These are phyloP conservation scores for Peromyscus attwateri DNA, from an alignment of 2,797 vertebrate genomes.

Conservation along the genomic window DNA sequence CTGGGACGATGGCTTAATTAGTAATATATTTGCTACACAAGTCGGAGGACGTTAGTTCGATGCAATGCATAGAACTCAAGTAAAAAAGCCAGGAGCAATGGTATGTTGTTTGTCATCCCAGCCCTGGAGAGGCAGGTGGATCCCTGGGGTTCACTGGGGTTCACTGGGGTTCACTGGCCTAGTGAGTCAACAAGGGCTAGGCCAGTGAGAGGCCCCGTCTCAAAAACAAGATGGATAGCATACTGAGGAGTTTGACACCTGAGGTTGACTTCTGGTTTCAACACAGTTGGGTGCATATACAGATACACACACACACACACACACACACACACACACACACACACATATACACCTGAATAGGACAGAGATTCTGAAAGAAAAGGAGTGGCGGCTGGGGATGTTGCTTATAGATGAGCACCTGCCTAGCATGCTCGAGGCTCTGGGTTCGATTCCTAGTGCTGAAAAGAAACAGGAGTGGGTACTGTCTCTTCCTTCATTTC, in stretches of 20 bases:
- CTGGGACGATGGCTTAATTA: neutral
- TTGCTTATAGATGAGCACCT: neutral
- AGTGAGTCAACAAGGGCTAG: neutral
- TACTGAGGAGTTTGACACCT: neutral
- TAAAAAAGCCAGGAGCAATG: neutral
- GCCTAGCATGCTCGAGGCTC: neutral
- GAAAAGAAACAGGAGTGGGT: neutral
- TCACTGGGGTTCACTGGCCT: neutral
- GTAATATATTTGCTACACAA: neutral
- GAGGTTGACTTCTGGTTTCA: neutral
- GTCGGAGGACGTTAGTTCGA: neutral
- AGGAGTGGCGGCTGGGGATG: neutral
- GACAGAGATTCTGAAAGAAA: conserved; percentile 5
- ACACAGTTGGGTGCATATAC: neutral
- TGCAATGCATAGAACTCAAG: neutral
- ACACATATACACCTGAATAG: neutral
- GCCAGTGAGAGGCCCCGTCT: too few species aligned
- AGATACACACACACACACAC: neutral
- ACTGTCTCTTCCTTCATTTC: neutral
- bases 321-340: neutral
- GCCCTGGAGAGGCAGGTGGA: neutral
- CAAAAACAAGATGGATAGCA: neutral
- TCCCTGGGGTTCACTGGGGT: neutral
- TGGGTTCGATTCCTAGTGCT: neutral
- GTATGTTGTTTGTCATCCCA: too few species aligned